Evolutionary conservation across 2,113 vertebrate genomes (phyloP).

Genomic region (Vicugna pacos): DNA sequence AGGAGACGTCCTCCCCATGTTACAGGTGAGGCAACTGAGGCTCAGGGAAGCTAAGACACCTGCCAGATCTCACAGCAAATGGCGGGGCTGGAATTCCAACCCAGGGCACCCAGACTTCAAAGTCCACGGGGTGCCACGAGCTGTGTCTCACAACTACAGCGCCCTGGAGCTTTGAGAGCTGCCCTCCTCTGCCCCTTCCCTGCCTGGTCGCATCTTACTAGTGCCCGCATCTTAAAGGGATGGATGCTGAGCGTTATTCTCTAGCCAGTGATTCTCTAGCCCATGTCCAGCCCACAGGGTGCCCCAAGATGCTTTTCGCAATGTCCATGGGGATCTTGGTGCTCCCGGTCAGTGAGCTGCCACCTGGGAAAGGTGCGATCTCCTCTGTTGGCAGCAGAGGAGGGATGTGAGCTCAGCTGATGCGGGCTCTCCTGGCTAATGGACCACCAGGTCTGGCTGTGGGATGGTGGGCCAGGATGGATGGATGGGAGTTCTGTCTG

Average conservation of each 20-base stretch:
- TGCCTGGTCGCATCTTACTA: not conserved
- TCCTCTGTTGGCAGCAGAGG: not conserved
- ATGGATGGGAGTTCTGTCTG: not conserved
- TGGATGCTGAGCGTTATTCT: not conserved
- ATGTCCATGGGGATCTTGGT: not conserved
- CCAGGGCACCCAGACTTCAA: not conserved
- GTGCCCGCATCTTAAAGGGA: not conserved
- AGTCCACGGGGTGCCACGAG: accelerated
- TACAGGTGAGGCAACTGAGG: not conserved
- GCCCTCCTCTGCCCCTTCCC: not conserved
- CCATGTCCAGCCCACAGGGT: not conserved
- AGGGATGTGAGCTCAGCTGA: not conserved
- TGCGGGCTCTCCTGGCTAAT: not conserved
- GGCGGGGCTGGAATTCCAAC: not conserved
- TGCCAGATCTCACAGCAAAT: not conserved
- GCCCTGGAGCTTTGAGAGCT: not conserved
- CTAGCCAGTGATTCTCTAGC: not conserved
- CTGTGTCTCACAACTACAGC: not conserved
- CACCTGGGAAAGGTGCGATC: not conserved
- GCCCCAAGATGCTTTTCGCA: not conserved
- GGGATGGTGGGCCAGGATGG: not conserved
- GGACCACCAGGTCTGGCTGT: not conserved
- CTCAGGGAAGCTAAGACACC: not conserved
- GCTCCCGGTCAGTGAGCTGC: not conserved
- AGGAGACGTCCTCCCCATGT: not conserved